These are phyloP conservation scores for Rhinolophus ferrumequinum DNA, from an alignment of 2,113 vertebrate species.

Conservation along the genomic window DNA sequence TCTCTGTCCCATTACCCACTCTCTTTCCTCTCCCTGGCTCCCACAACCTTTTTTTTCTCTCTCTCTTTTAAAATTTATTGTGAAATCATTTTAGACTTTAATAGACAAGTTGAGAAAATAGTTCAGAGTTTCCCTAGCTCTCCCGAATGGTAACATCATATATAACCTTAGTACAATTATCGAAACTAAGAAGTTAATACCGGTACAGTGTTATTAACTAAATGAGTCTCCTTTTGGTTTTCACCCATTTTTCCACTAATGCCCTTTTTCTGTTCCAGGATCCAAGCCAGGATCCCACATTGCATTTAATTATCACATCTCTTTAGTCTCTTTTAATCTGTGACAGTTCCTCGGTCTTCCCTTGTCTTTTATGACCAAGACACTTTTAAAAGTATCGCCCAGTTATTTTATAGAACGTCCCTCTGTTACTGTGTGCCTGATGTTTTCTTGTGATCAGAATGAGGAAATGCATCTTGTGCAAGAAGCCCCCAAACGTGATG, in stretches of 20 bases:
- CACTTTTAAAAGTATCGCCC: background rate
- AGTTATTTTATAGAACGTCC: background rate
- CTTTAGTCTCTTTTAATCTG: background rate
- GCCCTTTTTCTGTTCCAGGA: background rate
- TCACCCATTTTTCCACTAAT: background rate
- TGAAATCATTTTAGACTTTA: background rate
- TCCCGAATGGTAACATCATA: background rate
- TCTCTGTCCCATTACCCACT: background rate
- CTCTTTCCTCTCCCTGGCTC: background rate
- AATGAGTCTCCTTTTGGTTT: background rate
- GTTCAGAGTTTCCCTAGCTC: background rate
- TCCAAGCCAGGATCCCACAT: background rate
- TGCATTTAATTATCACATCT: background rate
- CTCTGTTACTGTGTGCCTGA: background rate
- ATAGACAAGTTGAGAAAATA: constrained; percentile 9
- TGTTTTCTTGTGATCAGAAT: background rate
- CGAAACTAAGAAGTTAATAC: background rate
- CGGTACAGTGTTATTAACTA: background rate
- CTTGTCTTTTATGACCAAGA: background rate
- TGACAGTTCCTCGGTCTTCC: background rate
- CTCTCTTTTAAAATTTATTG: background rate
- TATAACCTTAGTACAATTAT: background rate
- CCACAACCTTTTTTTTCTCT: background rate
- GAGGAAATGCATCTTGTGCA: background rate
- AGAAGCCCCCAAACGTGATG: background rate